Evolutionary conservation across 2,797 vertebrate genomes (phyloP).

Genomic region (Diplodus sargus): DNA sequence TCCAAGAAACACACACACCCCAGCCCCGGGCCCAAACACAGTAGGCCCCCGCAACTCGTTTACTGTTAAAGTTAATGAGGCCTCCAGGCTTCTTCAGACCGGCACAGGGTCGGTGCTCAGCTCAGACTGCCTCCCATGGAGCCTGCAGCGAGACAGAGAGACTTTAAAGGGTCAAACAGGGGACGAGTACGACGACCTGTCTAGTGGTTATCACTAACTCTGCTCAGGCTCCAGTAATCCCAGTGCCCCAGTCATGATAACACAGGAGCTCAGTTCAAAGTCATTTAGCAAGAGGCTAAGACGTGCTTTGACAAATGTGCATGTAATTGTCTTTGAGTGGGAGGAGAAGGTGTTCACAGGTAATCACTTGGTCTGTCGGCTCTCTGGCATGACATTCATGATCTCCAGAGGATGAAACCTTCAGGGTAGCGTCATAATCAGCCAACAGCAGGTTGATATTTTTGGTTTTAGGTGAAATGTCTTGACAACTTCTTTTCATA

Average conservation of each 20-base stretch:
- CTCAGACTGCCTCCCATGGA: constrained; percentile 4
- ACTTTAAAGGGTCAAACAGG: constrained; percentile 42
- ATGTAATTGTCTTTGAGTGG: neutral
- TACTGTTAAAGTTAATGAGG: constrained; percentile 62
- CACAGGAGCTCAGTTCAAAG: constrained; percentile 2
- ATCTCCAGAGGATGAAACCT: neutral
- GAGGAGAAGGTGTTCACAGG: constrained; percentile 1
- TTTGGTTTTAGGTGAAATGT: too few relatives aligned
- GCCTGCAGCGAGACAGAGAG: constrained; percentile 21
- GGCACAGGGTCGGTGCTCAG: constrained; percentile 14
- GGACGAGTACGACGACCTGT: constrained; percentile 7
- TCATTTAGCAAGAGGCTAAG: constrained; percentile 4
- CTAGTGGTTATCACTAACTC: constrained; percentile 30
- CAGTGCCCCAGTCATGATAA: constrained; percentile 20
- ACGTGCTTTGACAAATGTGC: constrained; percentile 14
- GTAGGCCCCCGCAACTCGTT: constrained; percentile 27
- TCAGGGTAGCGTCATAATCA: too few relatives aligned
- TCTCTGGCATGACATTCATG: neutral
- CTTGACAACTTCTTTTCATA: too few relatives aligned
- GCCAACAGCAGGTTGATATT: neutral
- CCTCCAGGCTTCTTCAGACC: constrained; percentile 53
- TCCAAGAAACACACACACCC: constrained; percentile 51
- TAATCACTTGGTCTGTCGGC: too few relatives aligned
- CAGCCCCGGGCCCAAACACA: constrained; percentile 44
- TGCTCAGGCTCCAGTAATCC: neutral